Percentiles rank a stretch among this genome's conserved stretches.
Evolutionary conservation across 2,888 invertebrate species (phyloP).

Genomic region (Serripes groenlandicus): DNA sequence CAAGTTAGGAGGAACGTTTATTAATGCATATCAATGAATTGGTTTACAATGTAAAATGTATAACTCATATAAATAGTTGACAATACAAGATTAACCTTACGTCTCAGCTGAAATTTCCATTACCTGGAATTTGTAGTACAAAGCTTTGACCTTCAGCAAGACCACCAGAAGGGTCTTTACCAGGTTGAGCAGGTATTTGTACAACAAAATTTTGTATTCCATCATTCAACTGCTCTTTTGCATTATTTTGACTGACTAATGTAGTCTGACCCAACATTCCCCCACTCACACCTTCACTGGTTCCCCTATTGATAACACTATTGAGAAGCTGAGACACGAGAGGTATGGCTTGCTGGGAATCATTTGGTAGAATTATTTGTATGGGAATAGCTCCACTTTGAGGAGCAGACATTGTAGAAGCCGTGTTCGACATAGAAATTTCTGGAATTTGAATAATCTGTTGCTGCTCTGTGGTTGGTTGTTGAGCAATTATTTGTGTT

Average conservation of each 20-base stretch:
- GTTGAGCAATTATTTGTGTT: conserved; percentile 27
- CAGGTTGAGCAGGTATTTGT: conserved; percentile 62
- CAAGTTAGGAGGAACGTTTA: too few relatives aligned
- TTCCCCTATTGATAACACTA: conserved; percentile 46
- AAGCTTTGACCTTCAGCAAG: conserved; percentile 56
- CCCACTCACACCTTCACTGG: conserved; percentile 10
- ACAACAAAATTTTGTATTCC: conserved; percentile 58
- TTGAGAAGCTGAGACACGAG: conserved; percentile 63
- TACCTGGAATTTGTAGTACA: conserved; percentile 63
- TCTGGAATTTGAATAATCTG: conserved; percentile 51
- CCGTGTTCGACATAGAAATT: conserved; percentile 26
- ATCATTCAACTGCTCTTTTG: conserved; percentile 10
- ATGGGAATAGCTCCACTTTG: conserved; percentile 62
- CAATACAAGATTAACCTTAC: too few relatives aligned
- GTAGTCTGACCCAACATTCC: conserved; percentile 9
- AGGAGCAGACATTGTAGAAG: conserved; percentile 19
- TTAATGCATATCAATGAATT: too few relatives aligned
- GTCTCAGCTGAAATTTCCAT: conserved; percentile 37
- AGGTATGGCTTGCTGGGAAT: conserved; percentile 62
- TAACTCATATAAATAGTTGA: too few relatives aligned
- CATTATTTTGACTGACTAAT: neutral
- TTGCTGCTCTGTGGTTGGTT: conserved; percentile 20
- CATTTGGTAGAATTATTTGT: conserved; percentile 64
- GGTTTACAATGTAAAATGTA: too few relatives aligned
- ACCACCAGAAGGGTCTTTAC: conserved; percentile 44